Evolutionary conservation across 2,113 vertebrate genomes (phyloP).

Genomic region (Microtus ochrogaster): DNA sequence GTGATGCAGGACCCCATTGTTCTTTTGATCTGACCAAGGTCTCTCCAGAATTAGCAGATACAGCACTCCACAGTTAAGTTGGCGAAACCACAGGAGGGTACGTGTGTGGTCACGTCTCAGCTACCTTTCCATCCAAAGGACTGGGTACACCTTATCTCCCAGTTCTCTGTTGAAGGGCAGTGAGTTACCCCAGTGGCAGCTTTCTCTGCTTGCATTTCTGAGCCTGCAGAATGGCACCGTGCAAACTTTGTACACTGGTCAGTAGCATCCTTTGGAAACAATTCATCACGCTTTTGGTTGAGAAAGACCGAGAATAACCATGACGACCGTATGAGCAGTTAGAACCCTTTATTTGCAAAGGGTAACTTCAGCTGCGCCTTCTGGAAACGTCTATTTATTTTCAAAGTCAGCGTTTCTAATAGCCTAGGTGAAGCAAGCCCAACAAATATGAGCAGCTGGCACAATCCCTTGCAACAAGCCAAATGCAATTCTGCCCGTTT

Average conservation of each 20-base stretch:
- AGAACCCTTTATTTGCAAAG: slow-evolving; percentile 47
- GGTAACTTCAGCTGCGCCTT: neutral
- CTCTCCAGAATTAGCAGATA: neutral
- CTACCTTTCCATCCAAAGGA: neutral
- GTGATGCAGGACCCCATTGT: neutral
- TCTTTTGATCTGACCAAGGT: neutral
- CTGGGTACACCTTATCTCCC: neutral
- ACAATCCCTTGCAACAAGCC: slow-evolving; percentile 34
- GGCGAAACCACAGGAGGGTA: neutral
- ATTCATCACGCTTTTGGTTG: slow-evolving; percentile 44
- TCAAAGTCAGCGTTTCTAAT: slow-evolving; percentile 45
- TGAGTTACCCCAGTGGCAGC: neutral
- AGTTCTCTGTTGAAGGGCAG: neutral
- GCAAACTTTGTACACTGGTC: slow-evolving; percentile 13
- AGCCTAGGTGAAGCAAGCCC: slow-evolving; percentile 46
- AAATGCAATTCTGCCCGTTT: slow-evolving; percentile 17
- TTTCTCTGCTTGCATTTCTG: neutral
- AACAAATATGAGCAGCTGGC: slow-evolving; percentile 9
- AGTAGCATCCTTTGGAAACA: slow-evolving; percentile 39
- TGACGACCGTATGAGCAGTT: slow-evolving; percentile 13
- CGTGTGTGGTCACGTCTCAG: neutral
- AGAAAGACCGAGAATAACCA: slow-evolving; percentile 36
- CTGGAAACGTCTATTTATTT: slow-evolving; percentile 61
- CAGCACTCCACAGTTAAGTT: neutral
- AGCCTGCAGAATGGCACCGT: neutral